Base-by-base conservation (phyloP, 2,797 vertebrate genomes). In the Poeciliopsis turneri region DNA sequence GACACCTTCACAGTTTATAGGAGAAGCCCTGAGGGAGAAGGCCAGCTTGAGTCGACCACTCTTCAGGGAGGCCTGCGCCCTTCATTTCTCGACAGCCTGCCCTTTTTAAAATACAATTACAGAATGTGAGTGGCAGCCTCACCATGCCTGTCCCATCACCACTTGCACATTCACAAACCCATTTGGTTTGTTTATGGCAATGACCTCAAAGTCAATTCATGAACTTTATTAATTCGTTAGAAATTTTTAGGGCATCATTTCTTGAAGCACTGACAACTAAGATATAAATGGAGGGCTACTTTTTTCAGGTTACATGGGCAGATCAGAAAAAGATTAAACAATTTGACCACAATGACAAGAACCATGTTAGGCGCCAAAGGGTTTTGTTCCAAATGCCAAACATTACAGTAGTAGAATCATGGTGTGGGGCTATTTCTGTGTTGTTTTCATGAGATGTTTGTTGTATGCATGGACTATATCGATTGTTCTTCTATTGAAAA, bases 81-180 rank as follows among this genome's bases (percentile, higher is more conserved):
- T 94, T 92, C 91, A 93, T 83, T 90, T 87, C 82, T 77, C 84
- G 81, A 89, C 87, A 86, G 85, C 72, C 15, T 90, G 92, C 88
- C 90, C 90, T 94, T 93, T 93, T 89, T 85, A 90, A 93, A 93
- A 92, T 86, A 90, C 86, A 86, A 87, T 91, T 84, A 87, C 53
- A 82, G 74, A 72, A 76, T 55, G 75, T 87, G 90, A 91, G 83
- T 82, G 88, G 87, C 89, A 90, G 87, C 76, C 75, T 64, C 20
- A 36, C 76, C 47, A 74, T 77, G 75, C 78, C 86, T 76, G 71
- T 85, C 82, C 76, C 86, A 28, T 39, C 55, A 79, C 74, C 55
- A 30, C 78, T 33, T 53, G 70, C 78, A 45, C 70, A 36, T 39
- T 82, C 79, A 39, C 78, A 77, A 68, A 73, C 82, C 85, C 78